A percentile compares a stretch with the other conserved stretches of the same genome.
phyloP scores from a whole-genome alignment of 2,888 invertebrate species.

The Neuroscelio doddi region DNA sequence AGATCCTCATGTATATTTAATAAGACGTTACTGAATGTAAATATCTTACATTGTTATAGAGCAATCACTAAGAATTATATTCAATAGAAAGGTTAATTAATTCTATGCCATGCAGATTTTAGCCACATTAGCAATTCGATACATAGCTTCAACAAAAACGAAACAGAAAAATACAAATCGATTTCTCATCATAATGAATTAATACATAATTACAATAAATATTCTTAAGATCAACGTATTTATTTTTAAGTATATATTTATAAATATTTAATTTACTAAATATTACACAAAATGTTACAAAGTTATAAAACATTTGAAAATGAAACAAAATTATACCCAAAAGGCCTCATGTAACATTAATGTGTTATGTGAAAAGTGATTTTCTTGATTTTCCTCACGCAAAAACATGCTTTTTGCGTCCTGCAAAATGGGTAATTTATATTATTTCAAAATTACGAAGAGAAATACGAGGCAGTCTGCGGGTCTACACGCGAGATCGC shows the following conservation, averaged over 20 bases:
- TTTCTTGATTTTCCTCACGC: constrained; percentile 22
- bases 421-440: constrained; percentile 34
- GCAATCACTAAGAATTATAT: constrained; percentile 13
- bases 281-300: background rate
- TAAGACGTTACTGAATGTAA: too few relatives aligned
- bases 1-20: too few relatives aligned
- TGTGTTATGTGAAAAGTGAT: constrained; percentile 24
- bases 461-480: constrained; percentile 29
- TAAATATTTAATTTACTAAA: too few relatives aligned
- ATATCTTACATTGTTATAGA: constrained; percentile 34
- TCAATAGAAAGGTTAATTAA: constrained; percentile 34
- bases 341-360: constrained; percentile 11
- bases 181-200: constrained; percentile 45
- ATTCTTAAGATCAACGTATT: too few relatives aligned
- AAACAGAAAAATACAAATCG: constrained; percentile 33
- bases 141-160: constrained; percentile 25
- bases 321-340: background rate
- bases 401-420: constrained; percentile 19
- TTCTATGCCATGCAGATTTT: constrained; percentile 41
- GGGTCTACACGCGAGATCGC: constrained; percentile 42
- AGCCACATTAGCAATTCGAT: constrained; percentile 39
- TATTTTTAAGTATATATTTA: too few relatives aligned
- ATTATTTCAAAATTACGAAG: constrained; percentile 40
- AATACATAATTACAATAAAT: constrained; percentile 31
- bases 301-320: background rate